phyloP scores from a whole-genome alignment of 2,113 vertebrate species.

The Gulo gulo region DNA sequence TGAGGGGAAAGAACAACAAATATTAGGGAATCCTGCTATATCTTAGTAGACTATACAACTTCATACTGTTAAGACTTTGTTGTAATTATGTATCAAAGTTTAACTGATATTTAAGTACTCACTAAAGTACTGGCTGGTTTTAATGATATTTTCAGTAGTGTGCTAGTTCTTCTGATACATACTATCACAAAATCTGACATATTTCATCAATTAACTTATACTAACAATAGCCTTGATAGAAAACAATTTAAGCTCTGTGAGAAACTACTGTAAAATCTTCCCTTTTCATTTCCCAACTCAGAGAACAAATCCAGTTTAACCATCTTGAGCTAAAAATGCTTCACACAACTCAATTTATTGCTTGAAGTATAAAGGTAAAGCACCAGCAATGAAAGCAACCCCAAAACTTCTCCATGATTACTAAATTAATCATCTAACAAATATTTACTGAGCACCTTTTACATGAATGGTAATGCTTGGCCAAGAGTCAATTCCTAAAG shows the following conservation, averaged over 20 bases:
- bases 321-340: background rate
- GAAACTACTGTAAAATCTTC: background rate
- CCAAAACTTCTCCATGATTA: background rate
- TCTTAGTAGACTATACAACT: background rate
- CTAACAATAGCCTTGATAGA: background rate
- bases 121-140: background rate
- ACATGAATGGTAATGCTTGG: background rate
- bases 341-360: background rate
- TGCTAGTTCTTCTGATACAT: background rate
- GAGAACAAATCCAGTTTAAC: background rate
- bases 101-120: background rate
- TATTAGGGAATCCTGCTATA: background rate
- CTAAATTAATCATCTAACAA: background rate
- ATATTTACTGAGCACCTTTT: background rate
- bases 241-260: constrained; percentile 32
- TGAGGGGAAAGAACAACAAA: constrained; percentile 34
- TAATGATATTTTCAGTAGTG: background rate
- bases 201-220: background rate
- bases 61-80: background rate
- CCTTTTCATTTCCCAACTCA: background rate
- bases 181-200: background rate
- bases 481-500: background rate
- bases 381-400: background rate
- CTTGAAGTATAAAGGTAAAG: background rate
- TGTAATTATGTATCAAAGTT: background rate